phyloP scores from a whole-genome alignment of 2,888 invertebrate species.

The Chrysolina haemoptera region DNA sequence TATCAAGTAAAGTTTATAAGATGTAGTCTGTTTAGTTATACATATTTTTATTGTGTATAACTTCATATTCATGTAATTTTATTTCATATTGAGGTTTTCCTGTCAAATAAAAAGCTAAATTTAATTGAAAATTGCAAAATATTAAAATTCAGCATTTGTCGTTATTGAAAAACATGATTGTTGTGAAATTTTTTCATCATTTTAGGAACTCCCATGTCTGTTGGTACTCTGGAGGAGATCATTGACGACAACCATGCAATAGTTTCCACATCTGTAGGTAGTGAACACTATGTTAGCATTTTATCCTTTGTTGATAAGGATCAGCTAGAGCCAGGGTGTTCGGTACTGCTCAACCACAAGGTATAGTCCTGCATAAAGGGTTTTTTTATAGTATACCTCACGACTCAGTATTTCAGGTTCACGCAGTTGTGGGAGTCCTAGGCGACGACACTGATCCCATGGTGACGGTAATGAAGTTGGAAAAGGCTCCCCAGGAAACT shows the following conservation, averaged over 20 bases:
- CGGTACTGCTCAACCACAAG: slow-evolving; percentile 98
- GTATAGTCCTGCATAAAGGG: slow-evolving; percentile 73
- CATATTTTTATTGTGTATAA: too few species aligned
- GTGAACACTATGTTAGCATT: slow-evolving; percentile 99
- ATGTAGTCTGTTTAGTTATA: too few species aligned
- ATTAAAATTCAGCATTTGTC: too few species aligned
- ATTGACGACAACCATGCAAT: slow-evolving; percentile 99
- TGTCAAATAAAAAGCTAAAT: too few species aligned
- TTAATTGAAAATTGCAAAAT: too few species aligned
- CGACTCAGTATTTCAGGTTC: slow-evolving; percentile 73
- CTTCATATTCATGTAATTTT: too few species aligned
- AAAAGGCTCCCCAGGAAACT: slow-evolving; percentile 99
- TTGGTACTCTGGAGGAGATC: slow-evolving; percentile 99
- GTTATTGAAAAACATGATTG: too few species aligned
- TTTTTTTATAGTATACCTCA: not conserved
- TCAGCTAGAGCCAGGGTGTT: slow-evolving; percentile 98
- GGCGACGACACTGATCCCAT: slow-evolving; percentile 99
- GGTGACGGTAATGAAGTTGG: slow-evolving; percentile 99
- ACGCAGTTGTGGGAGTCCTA: slow-evolving; percentile 96
- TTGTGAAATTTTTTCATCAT: slow-evolving; percentile 11
- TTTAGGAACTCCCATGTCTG: slow-evolving; percentile 97
- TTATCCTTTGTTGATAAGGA: slow-evolving; percentile 99
- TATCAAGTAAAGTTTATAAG: too few species aligned
- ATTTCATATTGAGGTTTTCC: too few species aligned
- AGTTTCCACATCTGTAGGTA: slow-evolving; percentile 98